These are phyloP conservation scores for Ornithoptera priamus DNA, from an alignment of 2,888 invertebrate species.

Conservation along the genomic window DNA sequence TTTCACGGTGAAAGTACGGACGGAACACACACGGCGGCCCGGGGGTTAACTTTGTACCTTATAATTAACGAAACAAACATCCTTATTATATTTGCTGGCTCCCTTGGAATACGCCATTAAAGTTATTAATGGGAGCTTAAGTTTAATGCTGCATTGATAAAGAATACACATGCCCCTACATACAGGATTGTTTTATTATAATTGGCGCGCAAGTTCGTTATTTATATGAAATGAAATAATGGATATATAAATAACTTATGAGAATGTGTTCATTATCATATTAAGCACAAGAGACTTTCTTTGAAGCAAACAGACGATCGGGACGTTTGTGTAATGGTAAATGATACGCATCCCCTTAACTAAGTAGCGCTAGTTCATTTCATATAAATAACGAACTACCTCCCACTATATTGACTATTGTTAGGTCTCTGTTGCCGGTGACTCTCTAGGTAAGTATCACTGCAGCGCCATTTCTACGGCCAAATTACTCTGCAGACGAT, in stretches of 20 bases:
- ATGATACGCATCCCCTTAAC: too few species aligned
- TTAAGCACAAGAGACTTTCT: not conserved
- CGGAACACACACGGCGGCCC: constrained; percentile 12
- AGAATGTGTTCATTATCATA: not conserved
- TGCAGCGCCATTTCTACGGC: too few species aligned
- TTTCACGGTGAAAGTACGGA: constrained; percentile 18
- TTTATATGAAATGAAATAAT: not conserved
- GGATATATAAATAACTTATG: not conserved
- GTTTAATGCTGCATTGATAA: constrained; percentile 23
- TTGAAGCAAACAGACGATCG: too few species aligned
- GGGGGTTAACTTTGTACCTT: constrained; percentile 20
- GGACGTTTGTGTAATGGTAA: too few species aligned
- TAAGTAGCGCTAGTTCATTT: not conserved
- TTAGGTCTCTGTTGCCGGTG: too few species aligned
- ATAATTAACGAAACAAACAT: constrained; percentile 27
- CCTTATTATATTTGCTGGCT: constrained; percentile 14
- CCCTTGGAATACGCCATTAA: constrained; percentile 3
- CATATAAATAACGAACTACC: not conserved
- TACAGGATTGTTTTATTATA: not conserved
- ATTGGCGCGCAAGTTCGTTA: not conserved
- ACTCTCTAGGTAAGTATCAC: too few species aligned
- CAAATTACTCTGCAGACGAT: too few species aligned
- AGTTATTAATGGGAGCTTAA: constrained; percentile 5
- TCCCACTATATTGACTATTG: too few species aligned
- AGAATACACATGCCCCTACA: not conserved